Evolutionary conservation across 30 jellyfish, hydroid and myxozoan species (phyloP).

Genomic region (Turritopsis rubra): DNA sequence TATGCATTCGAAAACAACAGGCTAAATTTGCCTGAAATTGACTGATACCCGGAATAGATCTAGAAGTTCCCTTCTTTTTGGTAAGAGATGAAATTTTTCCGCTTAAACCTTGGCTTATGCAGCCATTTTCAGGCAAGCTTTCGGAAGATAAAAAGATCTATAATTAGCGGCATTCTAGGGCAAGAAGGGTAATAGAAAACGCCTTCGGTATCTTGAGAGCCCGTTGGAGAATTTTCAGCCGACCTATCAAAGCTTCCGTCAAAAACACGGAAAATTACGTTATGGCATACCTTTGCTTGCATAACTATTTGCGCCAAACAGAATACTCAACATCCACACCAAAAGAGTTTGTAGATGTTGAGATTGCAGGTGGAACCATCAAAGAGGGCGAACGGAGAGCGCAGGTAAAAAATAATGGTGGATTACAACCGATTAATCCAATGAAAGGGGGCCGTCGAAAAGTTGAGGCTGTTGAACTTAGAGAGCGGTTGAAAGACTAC

Average conservation of each 20-base stretch:
- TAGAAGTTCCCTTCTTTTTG: slow-evolving; percentile 32
- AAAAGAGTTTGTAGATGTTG: slow-evolving; percentile 40
- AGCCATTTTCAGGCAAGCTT: slow-evolving; percentile 51
- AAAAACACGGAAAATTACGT: slow-evolving; percentile 9
- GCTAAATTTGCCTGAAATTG: slow-evolving; percentile 19
- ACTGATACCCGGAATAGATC: slow-evolving; percentile 22
- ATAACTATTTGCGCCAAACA: slow-evolving; percentile 44
- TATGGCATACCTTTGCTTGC: no score
- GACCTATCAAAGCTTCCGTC: slow-evolving; percentile 23
- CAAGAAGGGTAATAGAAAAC: not conserved
- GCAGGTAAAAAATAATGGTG: not conserved
- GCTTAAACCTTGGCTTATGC: slow-evolving; percentile 40
- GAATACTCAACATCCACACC: slow-evolving; percentile 40
- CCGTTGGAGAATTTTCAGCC: slow-evolving; percentile 27
- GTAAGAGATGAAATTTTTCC: slow-evolving; percentile 29
- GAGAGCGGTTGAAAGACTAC: not conserved
- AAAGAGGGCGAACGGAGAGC: slow-evolving; percentile 35
- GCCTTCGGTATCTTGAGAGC: slow-evolving; percentile 35
- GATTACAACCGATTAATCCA: not conserved
- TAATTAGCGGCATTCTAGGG: slow-evolving; percentile 1
- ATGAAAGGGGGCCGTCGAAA: not conserved
- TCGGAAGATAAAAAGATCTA: slow-evolving; percentile 29
- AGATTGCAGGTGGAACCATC: slow-evolving; percentile 34
- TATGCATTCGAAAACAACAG: slow-evolving; percentile 23
- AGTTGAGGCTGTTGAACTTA: not conserved